These are phyloP conservation scores for Mactra quadrangularis DNA, from an alignment of 1,140 invertebrate species.

Conservation along the genomic window DNA sequence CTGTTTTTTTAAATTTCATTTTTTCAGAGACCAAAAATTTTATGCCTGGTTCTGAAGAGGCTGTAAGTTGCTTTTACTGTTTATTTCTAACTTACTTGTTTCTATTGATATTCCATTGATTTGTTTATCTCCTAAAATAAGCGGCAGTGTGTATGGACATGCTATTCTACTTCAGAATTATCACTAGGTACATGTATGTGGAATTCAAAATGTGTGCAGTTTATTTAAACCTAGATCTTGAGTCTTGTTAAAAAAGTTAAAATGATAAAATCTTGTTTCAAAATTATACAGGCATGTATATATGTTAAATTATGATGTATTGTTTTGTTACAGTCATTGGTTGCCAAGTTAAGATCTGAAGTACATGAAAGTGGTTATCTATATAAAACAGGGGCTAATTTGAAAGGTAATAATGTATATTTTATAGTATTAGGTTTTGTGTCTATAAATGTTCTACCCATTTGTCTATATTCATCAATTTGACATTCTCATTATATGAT, in stretches of 20 bases:
- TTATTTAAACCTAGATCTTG: too few relatives aligned
- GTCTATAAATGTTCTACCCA: too few relatives aligned
- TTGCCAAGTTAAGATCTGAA: conserved; percentile 70
- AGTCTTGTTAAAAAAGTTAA: too few relatives aligned
- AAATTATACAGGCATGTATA: not conserved
- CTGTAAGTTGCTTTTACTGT: conserved; percentile 36
- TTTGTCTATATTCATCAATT: too few relatives aligned
- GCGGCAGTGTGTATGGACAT: too few relatives aligned
- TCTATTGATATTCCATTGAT: too few relatives aligned
- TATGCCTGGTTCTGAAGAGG: conserved; percentile 49
- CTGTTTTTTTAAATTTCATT: not conserved
- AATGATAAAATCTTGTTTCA: not conserved
- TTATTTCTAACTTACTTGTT: not conserved
- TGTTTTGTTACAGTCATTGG: conserved; percentile 28
- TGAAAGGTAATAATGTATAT: conserved; percentile 73
- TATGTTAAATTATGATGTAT: not conserved
- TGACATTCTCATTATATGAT: too few relatives aligned
- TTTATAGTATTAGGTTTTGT: not conserved
- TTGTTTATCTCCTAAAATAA: too few relatives aligned
- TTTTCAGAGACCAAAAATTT: conserved; percentile 53
- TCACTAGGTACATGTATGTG: too few relatives aligned
- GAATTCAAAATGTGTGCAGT: too few relatives aligned
- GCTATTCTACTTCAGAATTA: too few relatives aligned
- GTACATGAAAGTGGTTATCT: conserved; percentile 76
- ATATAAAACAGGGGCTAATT: conserved; percentile 78